Evolutionary conservation across 2,113 vertebrate species (phyloP).

Genomic region (Eulemur rufifrons): DNA sequence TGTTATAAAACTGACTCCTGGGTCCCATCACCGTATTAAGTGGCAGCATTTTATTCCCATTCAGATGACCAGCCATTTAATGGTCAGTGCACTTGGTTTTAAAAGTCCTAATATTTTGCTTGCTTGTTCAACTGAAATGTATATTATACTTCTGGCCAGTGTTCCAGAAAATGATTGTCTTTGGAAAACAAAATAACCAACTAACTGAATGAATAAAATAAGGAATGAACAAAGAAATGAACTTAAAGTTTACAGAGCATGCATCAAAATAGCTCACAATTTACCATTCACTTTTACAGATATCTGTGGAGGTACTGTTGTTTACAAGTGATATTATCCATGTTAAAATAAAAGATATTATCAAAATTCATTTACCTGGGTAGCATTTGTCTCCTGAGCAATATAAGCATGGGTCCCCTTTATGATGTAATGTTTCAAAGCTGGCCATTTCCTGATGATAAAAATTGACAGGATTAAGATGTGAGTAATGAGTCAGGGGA

Average conservation of each 20-base stretch:
- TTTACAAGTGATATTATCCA: background rate
- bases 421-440: background rate
- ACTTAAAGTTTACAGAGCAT: background rate
- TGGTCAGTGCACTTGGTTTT: background rate
- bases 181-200: background rate
- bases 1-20: background rate
- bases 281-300: background rate
- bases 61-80: background rate
- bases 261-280: background rate
- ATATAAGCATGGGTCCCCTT: background rate
- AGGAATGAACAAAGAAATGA: background rate
- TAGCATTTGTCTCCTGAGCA: background rate
- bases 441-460: background rate
- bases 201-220: background rate
- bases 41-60: background rate
- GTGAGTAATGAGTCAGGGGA: background rate
- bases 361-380: background rate
- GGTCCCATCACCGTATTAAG: background rate
- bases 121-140: background rate
- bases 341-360: background rate
- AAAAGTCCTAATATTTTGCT: background rate
- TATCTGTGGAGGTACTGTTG: background rate
- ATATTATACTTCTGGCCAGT: background rate
- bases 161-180: background rate
- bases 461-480: background rate